phyloP scores from a whole-genome alignment of 2,113 vertebrate species.

The Emydura subglobosa region DNA sequence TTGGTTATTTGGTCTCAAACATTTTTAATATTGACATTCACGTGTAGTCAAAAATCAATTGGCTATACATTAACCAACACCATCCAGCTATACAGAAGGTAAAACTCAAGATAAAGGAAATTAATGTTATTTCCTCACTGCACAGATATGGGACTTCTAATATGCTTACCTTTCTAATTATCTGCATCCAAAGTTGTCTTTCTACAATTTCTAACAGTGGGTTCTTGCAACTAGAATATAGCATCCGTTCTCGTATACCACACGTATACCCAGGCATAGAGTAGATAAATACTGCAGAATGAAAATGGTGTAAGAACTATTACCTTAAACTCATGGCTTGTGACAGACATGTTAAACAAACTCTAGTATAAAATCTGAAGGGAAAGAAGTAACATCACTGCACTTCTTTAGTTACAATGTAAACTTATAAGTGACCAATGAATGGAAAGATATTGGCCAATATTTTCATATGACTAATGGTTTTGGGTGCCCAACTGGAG shows the following conservation, averaged over 20 bases:
- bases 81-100: background rate
- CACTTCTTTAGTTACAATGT: background rate
- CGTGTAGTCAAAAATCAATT: background rate
- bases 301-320: conserved; percentile 19
- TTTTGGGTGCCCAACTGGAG: background rate
- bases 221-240: conserved; percentile 98
- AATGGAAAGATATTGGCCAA: background rate
- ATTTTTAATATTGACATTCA: background rate
- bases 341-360: background rate
- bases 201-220: conserved; percentile 92
- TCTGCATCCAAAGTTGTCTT: conserved; percentile 85
- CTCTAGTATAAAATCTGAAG: background rate
- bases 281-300: conserved; percentile 94
- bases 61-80: background rate
- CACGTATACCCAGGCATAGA: conserved; percentile 98
- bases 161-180: conserved; percentile 89
- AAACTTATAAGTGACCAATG: background rate
- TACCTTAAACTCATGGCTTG: background rate
- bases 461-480: background rate
- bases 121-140: background rate
- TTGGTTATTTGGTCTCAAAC: background rate
- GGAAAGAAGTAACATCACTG: background rate
- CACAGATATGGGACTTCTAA: background rate
- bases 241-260: conserved; percentile 96
- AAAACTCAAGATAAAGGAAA: background rate